phyloP scores from a whole-genome alignment of 1,140 invertebrate genomes.

The Amyelois transitella region DNA sequence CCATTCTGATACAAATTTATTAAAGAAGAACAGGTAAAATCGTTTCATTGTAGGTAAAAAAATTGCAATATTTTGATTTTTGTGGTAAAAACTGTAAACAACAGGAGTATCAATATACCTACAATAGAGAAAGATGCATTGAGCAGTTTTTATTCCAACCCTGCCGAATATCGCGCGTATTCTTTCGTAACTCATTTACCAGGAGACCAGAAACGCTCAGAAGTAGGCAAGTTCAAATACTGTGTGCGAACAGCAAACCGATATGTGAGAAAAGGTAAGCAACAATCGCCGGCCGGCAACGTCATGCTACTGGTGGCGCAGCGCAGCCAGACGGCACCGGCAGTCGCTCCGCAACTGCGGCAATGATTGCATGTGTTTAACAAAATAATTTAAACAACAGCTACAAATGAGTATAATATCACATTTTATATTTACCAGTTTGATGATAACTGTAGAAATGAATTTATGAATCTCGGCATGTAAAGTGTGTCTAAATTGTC shows the following conservation, averaged over 20 bases:
- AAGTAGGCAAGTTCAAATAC: conserved; percentile 19
- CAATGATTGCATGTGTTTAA: conserved; percentile 1
- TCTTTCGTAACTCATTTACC: conserved; percentile 67
- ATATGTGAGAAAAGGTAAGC: conserved; percentile 61
- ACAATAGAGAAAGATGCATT: not conserved
- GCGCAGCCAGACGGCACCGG: not conserved
- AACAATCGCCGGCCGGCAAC: conserved; percentile 33
- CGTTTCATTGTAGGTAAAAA: too few species aligned
- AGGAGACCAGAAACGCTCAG: conserved; percentile 48
- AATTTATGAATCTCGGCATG: too few species aligned
- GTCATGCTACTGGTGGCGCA: not conserved
- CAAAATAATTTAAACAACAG: too few species aligned
- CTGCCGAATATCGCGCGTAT: conserved; percentile 51
- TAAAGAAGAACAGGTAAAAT: too few species aligned
- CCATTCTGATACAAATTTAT: too few species aligned
- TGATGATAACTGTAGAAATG: too few species aligned
- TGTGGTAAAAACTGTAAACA: not conserved
- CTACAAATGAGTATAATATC: too few species aligned
- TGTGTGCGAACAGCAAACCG: conserved; percentile 49
- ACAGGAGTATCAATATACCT: not conserved
- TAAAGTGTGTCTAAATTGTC: too few species aligned
- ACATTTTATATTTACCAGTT: too few species aligned
- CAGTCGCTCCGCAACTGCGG: conserved; percentile 28
- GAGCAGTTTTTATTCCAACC: conserved; percentile 9
- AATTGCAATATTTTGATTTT: too few species aligned